Evolutionary conservation across 2,888 invertebrate genomes (phyloP).

Genomic region (Carcina quercana): DNA sequence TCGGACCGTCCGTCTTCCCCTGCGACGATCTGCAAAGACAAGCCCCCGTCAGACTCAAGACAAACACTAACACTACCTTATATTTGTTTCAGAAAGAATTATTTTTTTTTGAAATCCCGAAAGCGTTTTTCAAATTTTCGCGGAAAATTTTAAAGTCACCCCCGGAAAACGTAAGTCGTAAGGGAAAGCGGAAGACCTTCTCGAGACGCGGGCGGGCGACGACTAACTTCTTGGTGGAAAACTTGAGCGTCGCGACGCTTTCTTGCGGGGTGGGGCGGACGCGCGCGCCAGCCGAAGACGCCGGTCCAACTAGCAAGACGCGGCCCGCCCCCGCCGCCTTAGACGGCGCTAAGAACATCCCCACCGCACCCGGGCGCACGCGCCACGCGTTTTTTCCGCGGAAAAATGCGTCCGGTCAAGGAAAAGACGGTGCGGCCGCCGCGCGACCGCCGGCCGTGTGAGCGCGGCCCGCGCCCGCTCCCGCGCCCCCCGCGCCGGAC

Average conservation of each 20-base stretch:
- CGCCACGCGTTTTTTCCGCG: slow-evolving; percentile 72
- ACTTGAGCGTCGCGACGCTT: slow-evolving; percentile 70
- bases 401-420: slow-evolving; percentile 73
- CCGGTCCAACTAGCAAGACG: slow-evolving; percentile 73
- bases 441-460: slow-evolving; percentile 32
- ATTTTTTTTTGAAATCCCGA: slow-evolving; percentile 18
- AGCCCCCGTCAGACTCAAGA: slow-evolving; percentile 11
- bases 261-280: slow-evolving; percentile 72
- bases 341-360: slow-evolving; percentile 71
- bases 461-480: slow-evolving; percentile 21
- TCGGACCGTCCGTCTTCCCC: slow-evolving; percentile 25
- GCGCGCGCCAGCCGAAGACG: slow-evolving; percentile 71
- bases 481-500: slow-evolving; percentile 26
- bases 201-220: slow-evolving; percentile 73
- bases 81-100: slow-evolving; percentile 19
- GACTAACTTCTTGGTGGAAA: slow-evolving; percentile 77
- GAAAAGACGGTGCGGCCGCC: slow-evolving; percentile 60
- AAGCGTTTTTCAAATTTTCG: slow-evolving; percentile 9
- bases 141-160: slow-evolving; percentile 18
- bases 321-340: slow-evolving; percentile 72
- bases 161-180: slow-evolving; percentile 42
- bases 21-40: slow-evolving; percentile 37
- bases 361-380: slow-evolving; percentile 67
- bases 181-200: slow-evolving; percentile 65
- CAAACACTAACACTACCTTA: slow-evolving; percentile 7